These are phyloP conservation scores for Cololabis saira DNA, from an alignment of 2,113 vertebrate genomes.

Conservation along the genomic window DNA sequence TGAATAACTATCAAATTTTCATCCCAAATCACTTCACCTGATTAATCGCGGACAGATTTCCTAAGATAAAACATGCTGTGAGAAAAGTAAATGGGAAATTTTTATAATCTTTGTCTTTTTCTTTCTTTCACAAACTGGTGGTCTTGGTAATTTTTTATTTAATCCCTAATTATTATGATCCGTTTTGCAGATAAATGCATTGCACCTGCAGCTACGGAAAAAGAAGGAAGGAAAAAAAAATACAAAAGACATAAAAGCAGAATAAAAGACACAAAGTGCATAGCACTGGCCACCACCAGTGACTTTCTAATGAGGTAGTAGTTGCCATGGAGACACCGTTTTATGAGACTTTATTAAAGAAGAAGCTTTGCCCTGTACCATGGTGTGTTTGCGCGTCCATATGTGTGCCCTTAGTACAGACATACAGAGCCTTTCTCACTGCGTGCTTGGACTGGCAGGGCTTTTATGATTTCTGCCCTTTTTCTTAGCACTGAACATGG, in stretches of 20 bases:
- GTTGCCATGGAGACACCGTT: constrained; percentile 78
- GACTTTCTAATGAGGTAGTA: constrained; percentile 72
- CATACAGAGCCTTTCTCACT: constrained; percentile 32
- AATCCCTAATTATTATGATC: constrained; percentile 23
- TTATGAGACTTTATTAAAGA: constrained; percentile 65
- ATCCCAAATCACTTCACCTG: no score
- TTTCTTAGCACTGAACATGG: constrained; percentile 23
- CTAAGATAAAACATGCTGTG: constrained; percentile 3
- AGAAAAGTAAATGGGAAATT: constrained; percentile 9
- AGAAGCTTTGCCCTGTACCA: constrained; percentile 67
- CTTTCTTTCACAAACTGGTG: constrained; percentile 16
- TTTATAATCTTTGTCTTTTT: constrained; percentile 13
- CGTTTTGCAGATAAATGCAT: constrained; percentile 30
- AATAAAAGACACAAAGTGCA: constrained; percentile 53
- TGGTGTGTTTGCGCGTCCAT: constrained; percentile 37
- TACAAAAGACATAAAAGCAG: constrained; percentile 27
- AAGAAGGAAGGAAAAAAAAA: constrained; percentile 5
- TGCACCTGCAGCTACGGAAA: constrained; percentile 27
- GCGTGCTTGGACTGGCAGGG: constrained; percentile 52
- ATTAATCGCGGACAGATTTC: background rate
- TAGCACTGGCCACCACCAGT: constrained; percentile 60
- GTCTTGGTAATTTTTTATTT: constrained; percentile 23
- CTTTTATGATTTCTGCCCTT: constrained; percentile 60
- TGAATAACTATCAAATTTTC: no score
- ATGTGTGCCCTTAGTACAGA: constrained; percentile 32